These are phyloP conservation scores for Hemicentrotus pulcherrimus DNA, from an alignment of 35 echinoderm and acorn worm genomes.

Conservation along the genomic window DNA sequence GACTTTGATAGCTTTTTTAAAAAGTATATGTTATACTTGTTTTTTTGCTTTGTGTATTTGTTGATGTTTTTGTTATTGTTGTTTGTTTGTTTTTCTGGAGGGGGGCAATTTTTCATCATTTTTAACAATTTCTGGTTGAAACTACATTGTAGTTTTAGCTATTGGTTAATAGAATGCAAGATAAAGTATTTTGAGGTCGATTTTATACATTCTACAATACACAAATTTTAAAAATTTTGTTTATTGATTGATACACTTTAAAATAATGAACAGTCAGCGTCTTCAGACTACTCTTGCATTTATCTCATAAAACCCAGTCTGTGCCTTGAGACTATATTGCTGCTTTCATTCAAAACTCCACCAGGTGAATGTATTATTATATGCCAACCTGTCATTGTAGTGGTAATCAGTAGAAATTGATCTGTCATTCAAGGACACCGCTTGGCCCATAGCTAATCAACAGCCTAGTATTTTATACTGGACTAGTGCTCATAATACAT, in stretches of 20 bases:
- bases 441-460: neutral
- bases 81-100: neutral
- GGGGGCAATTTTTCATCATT: too few relatives aligned
- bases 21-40: too few relatives aligned
- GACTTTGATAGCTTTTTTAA: neutral
- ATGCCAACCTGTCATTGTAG: neutral
- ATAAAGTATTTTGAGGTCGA: too few relatives aligned
- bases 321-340: neutral
- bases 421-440: neutral
- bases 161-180: neutral
- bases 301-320: neutral
- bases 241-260: too few relatives aligned
- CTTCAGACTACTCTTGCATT: neutral
- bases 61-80: neutral
- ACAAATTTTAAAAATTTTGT: too few relatives aligned
- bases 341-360: neutral
- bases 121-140: too few relatives aligned
- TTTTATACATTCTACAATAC: too few relatives aligned
- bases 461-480: too few relatives aligned
- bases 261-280: too few relatives aligned
- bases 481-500: too few relatives aligned
- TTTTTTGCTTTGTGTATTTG: neutral
- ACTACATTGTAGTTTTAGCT: neutral
- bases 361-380: neutral
- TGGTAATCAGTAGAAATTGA: neutral